Base-by-base conservation (phyloP, 2,113 vertebrate genomes). In the Nibea albiflora region DNA sequence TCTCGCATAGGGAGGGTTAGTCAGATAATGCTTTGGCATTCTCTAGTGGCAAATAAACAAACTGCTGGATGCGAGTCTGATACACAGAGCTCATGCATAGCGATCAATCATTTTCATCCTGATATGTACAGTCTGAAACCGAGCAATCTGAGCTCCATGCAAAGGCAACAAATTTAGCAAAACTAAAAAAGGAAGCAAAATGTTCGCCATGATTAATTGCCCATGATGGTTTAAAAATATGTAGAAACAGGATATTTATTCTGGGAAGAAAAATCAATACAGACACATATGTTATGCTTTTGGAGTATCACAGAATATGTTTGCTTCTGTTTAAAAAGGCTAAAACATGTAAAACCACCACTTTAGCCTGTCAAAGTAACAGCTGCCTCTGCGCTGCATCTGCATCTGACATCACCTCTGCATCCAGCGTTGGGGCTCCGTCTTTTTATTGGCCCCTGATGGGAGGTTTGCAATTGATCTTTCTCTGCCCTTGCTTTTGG, bases 401-500 rank as follows among this genome's bases (percentile, higher is more conserved):
- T 76, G 74, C 60, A 57, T 1, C 46, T 76, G 46, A 72, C 15
- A 62, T 14, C 61, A 49, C 60, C 63, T 47, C 62, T 53, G 60
- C 64, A 50, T 63, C 67, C 46, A 58, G 39, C 15, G 19, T 14
- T 52, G 50, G 50, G 28, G 52, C 60, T 64, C 56, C 3, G 5
- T 54, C 62, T 76, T 31, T 64, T 78, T 76, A 76, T 24, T 78
- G 46, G 60, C 28, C 66, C 68, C 78, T 74, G 42, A 68, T 56
- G 78, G 62, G 49, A 66, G 78, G 47, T 5, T 39, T 69, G n/a
- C 46, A 78, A 91, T 88, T 35, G 49, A 89, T 89, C 66, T 60
- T 44, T 71, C 42, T 47, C 58, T 76, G 68, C 42, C 54, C 68
- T 88, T 85, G 88, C 90, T 89, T 80, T 80, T 56, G 82, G 85